Base-by-base conservation (phyloP, 2,888 invertebrate species). In the Phoenoteleia sp. region DNA sequence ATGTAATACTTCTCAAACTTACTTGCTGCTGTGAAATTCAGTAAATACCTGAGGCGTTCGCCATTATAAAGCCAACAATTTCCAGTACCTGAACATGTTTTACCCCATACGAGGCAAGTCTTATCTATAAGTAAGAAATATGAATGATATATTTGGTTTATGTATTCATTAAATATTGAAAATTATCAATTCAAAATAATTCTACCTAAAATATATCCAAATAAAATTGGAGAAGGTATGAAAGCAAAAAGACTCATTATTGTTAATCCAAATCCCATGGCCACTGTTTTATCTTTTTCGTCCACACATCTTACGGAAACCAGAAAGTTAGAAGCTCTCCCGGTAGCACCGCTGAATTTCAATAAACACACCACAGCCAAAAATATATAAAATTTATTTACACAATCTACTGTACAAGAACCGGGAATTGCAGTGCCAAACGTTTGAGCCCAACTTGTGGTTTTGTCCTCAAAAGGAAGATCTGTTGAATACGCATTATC, bases 11-110 rank as follows among this genome's bases (percentile, higher is more conserved):
- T n/a, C n/a, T n/a, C n/a, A n/a, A n/a, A 91, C 93, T 92, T 85
- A 94, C 95, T 92, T 85, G 96, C 96, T 54, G 96, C 96, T 11
- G 95, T 96, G 86, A 96, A 95, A 92, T 96, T 96, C 83, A 96
- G 92, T 58, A 95, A 94, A 88, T 96, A 96, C 91, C 96, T 94
- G 86, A 97, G 94, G 4, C 95, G 94, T 89, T 95, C 95, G 9
- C 96, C 96, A 91, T 96, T 95, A 92, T 97, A 97, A 9, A 96
- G 94, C 97, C 97, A 97, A 90, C 97, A 97, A 90, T 96, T 96
- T 84, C 96, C 96, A 62, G 95, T 95, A 69, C 95, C 95, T 0
- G 95, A 94, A 89, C 96, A 97, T 3, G 96, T 96, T 91, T 96
- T 96, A 11, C 96, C 96, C 97, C 97, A 97, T 13, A 97, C 96